phyloP scores from a whole-genome alignment of 1,140 invertebrate species.

The Procambarus virginalis region DNA sequence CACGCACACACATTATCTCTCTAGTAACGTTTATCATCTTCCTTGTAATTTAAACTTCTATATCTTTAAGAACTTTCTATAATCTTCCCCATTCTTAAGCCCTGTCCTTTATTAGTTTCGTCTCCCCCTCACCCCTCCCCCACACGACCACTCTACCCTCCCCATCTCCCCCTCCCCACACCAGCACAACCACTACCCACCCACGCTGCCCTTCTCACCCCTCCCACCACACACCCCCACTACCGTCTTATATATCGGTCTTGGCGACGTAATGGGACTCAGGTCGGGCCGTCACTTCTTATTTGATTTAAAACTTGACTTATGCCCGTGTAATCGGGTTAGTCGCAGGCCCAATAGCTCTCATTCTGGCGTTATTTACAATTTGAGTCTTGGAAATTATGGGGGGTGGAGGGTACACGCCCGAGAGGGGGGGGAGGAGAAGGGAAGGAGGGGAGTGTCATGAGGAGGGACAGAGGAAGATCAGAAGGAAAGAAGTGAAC shows the following conservation, averaged over 20 bases:
- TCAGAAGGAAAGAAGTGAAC: too few species aligned
- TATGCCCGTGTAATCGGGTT: constrained; percentile 60
- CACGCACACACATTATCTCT: too few species aligned
- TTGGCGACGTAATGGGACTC: constrained; percentile 61
- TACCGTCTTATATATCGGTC: constrained; percentile 58
- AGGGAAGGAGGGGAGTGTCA: background rate
- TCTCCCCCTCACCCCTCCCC: too few species aligned
- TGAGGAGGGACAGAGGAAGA: background rate
- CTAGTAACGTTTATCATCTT: too few species aligned
- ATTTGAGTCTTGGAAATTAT: constrained; percentile 56
- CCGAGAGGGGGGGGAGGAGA: background rate
- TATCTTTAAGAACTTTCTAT: too few species aligned
- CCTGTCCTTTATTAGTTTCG: too few species aligned
- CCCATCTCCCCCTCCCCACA: background rate
- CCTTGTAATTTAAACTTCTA: too few species aligned
- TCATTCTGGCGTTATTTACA: constrained; percentile 63
- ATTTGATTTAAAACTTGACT: constrained; percentile 68
- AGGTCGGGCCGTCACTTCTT: constrained; percentile 52
- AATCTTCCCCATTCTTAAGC: too few species aligned
- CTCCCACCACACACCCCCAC: background rate
- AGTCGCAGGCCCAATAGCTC: constrained; percentile 55
- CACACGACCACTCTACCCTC: background rate
- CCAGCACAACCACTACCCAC: background rate
- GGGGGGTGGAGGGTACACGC: background rate
- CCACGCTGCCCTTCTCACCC: background rate